Evolutionary conservation across 2,888 invertebrate genomes (phyloP).

Genomic region (Cistogaster globosa): DNA sequence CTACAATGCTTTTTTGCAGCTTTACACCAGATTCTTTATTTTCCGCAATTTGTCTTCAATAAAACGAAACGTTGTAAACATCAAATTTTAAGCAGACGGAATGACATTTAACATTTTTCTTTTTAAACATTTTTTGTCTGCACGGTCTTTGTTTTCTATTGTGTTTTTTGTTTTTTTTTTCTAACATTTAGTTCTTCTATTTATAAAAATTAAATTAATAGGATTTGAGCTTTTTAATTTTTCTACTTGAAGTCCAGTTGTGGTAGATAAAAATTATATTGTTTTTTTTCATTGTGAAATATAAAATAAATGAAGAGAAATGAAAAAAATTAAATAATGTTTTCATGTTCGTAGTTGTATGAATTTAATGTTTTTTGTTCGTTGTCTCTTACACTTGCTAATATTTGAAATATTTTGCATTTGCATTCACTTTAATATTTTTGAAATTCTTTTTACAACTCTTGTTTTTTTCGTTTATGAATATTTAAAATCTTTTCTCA

Average conservation of each 20-base stretch:
- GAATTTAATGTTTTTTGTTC: constrained; percentile 40
- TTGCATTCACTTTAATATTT: constrained; percentile 26
- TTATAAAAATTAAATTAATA: constrained; percentile 42
- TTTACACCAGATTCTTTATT: too few species aligned
- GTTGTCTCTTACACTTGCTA: constrained; percentile 1
- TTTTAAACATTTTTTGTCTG: neutral
- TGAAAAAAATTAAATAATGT: constrained; percentile 38
- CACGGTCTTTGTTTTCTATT: neutral
- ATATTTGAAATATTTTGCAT: constrained; percentile 28
- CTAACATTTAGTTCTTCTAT: neutral
- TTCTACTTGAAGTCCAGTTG: constrained; percentile 15
- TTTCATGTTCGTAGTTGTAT: constrained; percentile 49
- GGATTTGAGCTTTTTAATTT: constrained; percentile 32
- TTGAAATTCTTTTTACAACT: constrained; percentile 19
- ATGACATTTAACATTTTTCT: neutral
- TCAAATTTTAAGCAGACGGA: constrained; percentile 1
- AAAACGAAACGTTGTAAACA: neutral
- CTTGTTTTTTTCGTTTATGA: constrained; percentile 6
- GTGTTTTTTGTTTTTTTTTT: neutral
- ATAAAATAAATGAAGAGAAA: neutral
- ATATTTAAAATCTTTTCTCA: constrained; percentile 41
- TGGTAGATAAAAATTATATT: neutral
- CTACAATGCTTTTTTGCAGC: too few species aligned
- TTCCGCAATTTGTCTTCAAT: too few species aligned
- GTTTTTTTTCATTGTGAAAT: neutral